Evolutionary conservation across 2,888 invertebrate species (phyloP).

Genomic region (Blastobasis adustella): DNA sequence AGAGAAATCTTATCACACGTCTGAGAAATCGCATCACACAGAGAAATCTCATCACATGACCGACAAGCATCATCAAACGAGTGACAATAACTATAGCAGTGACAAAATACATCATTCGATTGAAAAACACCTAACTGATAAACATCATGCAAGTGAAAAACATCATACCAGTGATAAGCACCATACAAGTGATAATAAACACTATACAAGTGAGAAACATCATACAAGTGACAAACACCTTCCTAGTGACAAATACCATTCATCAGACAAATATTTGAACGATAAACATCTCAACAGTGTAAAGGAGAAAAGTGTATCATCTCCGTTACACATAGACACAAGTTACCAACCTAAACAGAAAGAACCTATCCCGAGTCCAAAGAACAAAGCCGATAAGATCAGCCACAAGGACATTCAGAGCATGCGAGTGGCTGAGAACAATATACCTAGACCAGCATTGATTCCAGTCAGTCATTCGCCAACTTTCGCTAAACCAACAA

Average conservation of each 20-base stretch:
- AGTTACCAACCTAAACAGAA: slow-evolving; percentile 41
- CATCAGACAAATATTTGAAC: not conserved
- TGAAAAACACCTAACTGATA: not conserved
- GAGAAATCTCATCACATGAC: slow-evolving; percentile 23
- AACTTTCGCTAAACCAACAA: slow-evolving; percentile 62
- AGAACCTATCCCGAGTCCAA: slow-evolving; percentile 40
- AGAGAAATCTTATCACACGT: slow-evolving; percentile 29
- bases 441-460: slow-evolving; percentile 53
- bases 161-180: slow-evolving; percentile 5
- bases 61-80: not conserved
- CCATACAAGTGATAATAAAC: slow-evolving; percentile 33
- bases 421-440: slow-evolving; percentile 52
- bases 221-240: not conserved
- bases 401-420: slow-evolving; percentile 51
- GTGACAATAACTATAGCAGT: not conserved
- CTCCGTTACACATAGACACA: slow-evolving; percentile 52
- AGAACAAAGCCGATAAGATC: slow-evolving; percentile 38
- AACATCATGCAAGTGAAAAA: not conserved
- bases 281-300: not conserved
- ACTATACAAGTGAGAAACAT: slow-evolving; percentile 34
- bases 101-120: not conserved
- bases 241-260: not conserved
- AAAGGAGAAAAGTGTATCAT: slow-evolving; percentile 37
- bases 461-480: slow-evolving; percentile 59
- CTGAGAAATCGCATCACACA: slow-evolving; percentile 24